Evolutionary conservation across 2,797 vertebrate genomes (phyloP).

Genomic region (Liparis tanakae): DNA sequence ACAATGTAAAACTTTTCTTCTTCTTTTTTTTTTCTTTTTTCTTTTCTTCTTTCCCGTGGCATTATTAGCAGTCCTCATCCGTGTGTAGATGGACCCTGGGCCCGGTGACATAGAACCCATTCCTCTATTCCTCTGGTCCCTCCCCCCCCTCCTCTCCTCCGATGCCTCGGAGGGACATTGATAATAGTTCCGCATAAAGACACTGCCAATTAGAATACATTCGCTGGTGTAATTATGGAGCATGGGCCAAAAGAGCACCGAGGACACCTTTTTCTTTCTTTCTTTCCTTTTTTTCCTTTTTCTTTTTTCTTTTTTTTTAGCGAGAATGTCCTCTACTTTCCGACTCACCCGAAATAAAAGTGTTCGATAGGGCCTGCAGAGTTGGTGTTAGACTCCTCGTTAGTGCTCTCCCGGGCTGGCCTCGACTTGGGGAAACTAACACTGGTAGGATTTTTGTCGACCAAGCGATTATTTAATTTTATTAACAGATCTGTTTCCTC

Average conservation of each 20-base stretch:
- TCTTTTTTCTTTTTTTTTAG: constrained; percentile 46
- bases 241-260: constrained; percentile 72
- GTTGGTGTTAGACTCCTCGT: constrained; percentile 31
- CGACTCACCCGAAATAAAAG: constrained; percentile 38
- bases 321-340: constrained; percentile 36
- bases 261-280: constrained; percentile 62
- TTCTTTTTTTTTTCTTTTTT: constrained; percentile 16
- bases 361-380: constrained; percentile 21
- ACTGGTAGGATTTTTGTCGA: neutral
- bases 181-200: constrained; percentile 83
- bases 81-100: constrained; percentile 72
- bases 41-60: constrained; percentile 22
- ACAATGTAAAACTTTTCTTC: constrained; percentile 53
- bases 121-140: constrained; percentile 51
- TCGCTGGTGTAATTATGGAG: constrained; percentile 78
- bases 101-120: constrained; percentile 66
- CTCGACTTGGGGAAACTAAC: neutral
- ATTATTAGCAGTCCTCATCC: constrained; percentile 67
- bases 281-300: constrained; percentile 60
- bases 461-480: neutral
- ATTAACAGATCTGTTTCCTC: neutral
- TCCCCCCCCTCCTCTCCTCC: constrained; percentile 41
- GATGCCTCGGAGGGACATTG: constrained; percentile 79
- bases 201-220: constrained; percentile 82
- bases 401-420: neutral